These are phyloP conservation scores for Propsilocerus akamusi DNA, from an alignment of 1,140 invertebrate genomes.

Conservation along the genomic window DNA sequence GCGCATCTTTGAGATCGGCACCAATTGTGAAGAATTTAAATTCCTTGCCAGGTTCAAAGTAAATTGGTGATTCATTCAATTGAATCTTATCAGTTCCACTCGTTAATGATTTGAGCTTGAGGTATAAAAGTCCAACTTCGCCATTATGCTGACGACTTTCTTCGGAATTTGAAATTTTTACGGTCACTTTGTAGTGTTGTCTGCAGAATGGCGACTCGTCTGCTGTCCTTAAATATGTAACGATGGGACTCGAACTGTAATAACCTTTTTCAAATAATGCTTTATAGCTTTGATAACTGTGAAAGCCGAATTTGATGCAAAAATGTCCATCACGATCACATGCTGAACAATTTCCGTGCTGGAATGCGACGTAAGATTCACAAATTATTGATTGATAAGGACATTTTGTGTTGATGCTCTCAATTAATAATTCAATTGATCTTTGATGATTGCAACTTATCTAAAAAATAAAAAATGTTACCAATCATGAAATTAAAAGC, in stretches of 20 bases:
- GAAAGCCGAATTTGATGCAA: conserved; percentile 48
- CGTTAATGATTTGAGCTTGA: conserved; percentile 38
- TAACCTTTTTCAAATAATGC: conserved; percentile 20
- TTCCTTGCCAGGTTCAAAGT: conserved; percentile 49
- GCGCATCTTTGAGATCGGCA: conserved; percentile 38
- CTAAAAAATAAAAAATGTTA: conserved; percentile 43
- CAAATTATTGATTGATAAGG: conserved; percentile 59
- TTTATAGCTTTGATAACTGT: conserved; percentile 33
- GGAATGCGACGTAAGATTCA: conserved; percentile 54
- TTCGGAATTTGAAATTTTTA: conserved; percentile 50
- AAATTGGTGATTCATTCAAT: conserved; percentile 23
- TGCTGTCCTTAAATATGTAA: conserved; percentile 53
- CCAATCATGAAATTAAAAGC: conserved; percentile 15
- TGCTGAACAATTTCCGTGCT: conserved; percentile 50
- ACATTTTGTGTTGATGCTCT: conserved; percentile 60
- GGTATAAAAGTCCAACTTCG: conserved; percentile 43
- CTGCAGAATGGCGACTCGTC: conserved; percentile 47
- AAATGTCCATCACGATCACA: conserved; percentile 39
- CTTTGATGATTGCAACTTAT: conserved; percentile 58
- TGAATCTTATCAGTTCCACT: conserved; percentile 35
- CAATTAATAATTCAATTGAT: conserved; percentile 67
- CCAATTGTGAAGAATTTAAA: conserved; percentile 49
- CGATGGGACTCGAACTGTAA: conserved; percentile 28
- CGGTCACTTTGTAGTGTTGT: conserved; percentile 50
- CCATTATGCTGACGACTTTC: conserved; percentile 54